A percentile compares a stretch with the other conserved stretches of the same genome.
Conservation (phyloP, 2,888 invertebrate genomes). For the Campoplex nolae region DNA sequence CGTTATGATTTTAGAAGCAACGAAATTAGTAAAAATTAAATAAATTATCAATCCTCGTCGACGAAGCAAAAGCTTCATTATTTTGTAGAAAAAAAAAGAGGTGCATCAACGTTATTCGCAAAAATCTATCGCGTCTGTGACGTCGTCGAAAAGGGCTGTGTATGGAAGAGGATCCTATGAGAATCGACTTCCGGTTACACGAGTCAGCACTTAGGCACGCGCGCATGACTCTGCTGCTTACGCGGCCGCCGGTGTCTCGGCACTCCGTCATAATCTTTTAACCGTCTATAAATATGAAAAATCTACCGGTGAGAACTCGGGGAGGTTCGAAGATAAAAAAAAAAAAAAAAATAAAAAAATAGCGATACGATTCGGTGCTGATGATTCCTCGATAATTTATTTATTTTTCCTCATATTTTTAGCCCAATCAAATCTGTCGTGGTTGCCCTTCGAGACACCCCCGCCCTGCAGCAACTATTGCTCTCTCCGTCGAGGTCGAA, state of each 20-base stretch:
- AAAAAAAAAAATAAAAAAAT: not conserved
- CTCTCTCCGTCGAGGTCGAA: slow-evolving; percentile 32
- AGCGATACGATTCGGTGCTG: not conserved
- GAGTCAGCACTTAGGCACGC: slow-evolving; percentile 81
- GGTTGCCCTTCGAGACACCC: slow-evolving; percentile 52
- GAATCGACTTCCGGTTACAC: slow-evolving; percentile 81
- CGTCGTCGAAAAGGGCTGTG: slow-evolving; percentile 35
- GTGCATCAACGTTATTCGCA: slow-evolving; percentile 30
- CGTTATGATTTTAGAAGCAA: too few relatives aligned
- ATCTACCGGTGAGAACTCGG: not conserved
- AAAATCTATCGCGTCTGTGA: slow-evolving; percentile 21
- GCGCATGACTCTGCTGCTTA: slow-evolving; percentile 62
- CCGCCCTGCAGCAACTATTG: not conserved
- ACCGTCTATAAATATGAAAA: slow-evolving; percentile 29
- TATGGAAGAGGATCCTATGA: slow-evolving; percentile 77
- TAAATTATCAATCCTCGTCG: too few relatives aligned
- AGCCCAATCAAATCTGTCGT: not conserved
- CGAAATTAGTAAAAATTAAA: too few relatives aligned
- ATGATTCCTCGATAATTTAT: not conserved
- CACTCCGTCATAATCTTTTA: slow-evolving; percentile 49
- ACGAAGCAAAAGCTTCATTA: not conserved
- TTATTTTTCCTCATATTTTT: not conserved
- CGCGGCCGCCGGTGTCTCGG: slow-evolving; percentile 54
- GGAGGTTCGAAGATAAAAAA: not conserved
- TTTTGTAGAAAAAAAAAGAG: slow-evolving; percentile 5